Percentiles rank a stretch among this genome's conserved stretches.
These are phyloP conservation scores for Microplitis deprimator DNA, from an alignment of 2,888 invertebrate genomes.

Conservation along the genomic window DNA sequence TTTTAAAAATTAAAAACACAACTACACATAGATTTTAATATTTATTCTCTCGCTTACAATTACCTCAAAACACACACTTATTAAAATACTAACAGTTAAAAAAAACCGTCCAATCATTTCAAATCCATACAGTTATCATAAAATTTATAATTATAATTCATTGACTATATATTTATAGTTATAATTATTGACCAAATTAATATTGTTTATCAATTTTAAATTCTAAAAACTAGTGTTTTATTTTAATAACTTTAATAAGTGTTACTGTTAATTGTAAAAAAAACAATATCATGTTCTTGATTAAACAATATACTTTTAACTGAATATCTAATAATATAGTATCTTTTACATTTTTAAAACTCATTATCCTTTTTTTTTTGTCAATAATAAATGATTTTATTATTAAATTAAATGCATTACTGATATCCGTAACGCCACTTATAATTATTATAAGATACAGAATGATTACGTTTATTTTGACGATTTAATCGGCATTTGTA, in stretches of 20 bases:
- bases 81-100: neutral
- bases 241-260: neutral
- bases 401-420: slow-evolving; percentile 32
- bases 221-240: neutral
- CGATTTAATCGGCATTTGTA: neutral
- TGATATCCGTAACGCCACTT: slow-evolving; percentile 32
- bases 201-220: no score
- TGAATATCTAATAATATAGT: neutral
- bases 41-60: neutral
- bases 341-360: neutral
- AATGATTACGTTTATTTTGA: neutral
- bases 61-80: neutral
- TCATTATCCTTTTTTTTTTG: neutral
- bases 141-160: neutral
- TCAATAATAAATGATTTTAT: slow-evolving; percentile 21
- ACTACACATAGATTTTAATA: slow-evolving; percentile 6
- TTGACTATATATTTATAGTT: neutral
- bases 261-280: neutral
- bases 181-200: no score
- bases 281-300: neutral
- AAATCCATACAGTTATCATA: neutral
- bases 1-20: neutral
- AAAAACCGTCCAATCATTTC: neutral
- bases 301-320: neutral
- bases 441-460: neutral